Evolutionary conservation across 2,113 vertebrate species (phyloP).

Genomic region (Peromyscus polionotus): DNA sequence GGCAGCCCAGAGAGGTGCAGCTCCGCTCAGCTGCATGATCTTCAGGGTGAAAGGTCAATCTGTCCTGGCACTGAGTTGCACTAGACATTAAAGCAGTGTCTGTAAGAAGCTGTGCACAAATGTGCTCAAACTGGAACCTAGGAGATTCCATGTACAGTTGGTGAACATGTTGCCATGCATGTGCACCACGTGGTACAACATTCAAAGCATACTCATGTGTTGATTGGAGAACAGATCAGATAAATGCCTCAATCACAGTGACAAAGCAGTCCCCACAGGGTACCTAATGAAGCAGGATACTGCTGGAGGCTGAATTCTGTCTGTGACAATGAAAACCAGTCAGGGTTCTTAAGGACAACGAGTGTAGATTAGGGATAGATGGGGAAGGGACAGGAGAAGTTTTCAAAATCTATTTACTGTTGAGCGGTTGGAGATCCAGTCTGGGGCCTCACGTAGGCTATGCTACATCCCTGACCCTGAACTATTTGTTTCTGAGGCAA

Average conservation of each 20-base stretch:
- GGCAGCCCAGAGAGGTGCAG: background rate
- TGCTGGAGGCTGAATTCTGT: background rate
- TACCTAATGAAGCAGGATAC: background rate
- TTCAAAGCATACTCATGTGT: too few species aligned
- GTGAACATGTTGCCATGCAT: too few species aligned
- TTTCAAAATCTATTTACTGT: background rate
- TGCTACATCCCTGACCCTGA: background rate
- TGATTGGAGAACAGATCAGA: background rate
- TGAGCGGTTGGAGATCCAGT: background rate
- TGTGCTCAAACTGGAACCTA: background rate
- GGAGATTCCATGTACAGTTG: background rate
- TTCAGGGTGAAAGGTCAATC: background rate
- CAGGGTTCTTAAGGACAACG: background rate
- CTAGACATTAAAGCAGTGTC: too few species aligned
- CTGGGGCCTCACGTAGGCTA: background rate
- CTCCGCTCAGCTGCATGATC: background rate
- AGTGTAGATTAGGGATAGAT: background rate
- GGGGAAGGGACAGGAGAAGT: too few species aligned
- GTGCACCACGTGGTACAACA: background rate
- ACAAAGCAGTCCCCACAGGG: background rate
- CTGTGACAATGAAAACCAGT: rapidly evolving
- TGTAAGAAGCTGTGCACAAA: too few species aligned
- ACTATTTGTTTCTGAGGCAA: background rate
- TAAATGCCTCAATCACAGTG: background rate
- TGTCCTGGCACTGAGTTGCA: background rate